Conservation (phyloP, 1,140 invertebrate genomes). For the Metopolophium dirhodum region DNA sequence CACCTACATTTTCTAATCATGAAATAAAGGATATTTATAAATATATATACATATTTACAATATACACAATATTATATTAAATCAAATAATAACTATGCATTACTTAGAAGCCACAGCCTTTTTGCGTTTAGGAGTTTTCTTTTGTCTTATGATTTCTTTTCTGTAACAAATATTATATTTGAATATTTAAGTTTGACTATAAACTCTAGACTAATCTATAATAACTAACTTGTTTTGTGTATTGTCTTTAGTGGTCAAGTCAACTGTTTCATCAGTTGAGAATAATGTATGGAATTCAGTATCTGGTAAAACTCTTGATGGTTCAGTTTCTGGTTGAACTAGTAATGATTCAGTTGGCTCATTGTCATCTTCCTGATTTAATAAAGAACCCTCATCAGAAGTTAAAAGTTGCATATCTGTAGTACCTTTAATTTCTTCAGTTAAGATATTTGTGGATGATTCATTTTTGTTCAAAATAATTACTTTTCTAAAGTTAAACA, state of each 20-base stretch:
- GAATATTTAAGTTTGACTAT: background rate
- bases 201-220: background rate
- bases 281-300: constrained; percentile 43
- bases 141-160: background rate
- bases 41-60: background rate
- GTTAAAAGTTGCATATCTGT: too few species aligned
- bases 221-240: background rate
- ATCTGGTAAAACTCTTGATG: background rate
- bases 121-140: background rate
- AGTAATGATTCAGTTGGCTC: background rate
- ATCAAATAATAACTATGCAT: background rate
- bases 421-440: too few species aligned
- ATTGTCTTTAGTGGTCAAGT: background rate
- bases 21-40: background rate
- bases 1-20: background rate
- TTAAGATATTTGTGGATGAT: too few species aligned
- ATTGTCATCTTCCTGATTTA: background rate
- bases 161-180: background rate
- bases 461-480: too few species aligned
- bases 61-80: background rate
- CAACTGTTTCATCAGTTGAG: background rate
- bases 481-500: too few species aligned
- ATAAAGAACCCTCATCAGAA: too few species aligned
- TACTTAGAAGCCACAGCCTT: background rate
- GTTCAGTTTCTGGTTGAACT: too few species aligned